Conservation (phyloP, 2,113 vertebrate genomes). For the Burhinus oedicnemus region DNA sequence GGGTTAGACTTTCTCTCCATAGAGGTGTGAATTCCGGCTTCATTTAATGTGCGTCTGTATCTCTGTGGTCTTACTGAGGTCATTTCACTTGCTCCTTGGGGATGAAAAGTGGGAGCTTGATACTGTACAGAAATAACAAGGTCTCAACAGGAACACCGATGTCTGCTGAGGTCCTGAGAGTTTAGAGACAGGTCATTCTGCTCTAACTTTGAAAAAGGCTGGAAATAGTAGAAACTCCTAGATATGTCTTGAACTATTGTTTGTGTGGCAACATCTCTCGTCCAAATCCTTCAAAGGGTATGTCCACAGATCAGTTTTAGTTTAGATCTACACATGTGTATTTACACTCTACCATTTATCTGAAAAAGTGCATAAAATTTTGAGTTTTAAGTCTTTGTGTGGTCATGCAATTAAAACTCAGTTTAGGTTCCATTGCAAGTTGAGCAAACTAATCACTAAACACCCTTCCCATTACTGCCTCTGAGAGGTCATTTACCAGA, state of each 20-base stretch:
- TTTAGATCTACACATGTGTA: neutral
- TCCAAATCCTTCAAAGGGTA: neutral
- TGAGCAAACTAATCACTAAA: neutral
- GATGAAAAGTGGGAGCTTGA: neutral
- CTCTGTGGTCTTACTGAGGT: neutral
- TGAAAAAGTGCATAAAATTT: neutral
- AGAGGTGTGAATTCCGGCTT: neutral
- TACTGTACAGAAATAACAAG: neutral
- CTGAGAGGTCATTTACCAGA: neutral
- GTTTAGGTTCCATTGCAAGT: neutral
- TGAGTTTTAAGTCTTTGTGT: neutral
- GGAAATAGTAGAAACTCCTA: neutral
- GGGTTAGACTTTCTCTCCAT: neutral
- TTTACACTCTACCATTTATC: neutral
- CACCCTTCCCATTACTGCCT: neutral
- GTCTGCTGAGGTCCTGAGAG: neutral
- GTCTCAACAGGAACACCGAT: neutral
- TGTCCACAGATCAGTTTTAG: neutral
- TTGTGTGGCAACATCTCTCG: neutral
- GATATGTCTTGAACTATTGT: neutral
- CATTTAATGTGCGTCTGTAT: neutral
- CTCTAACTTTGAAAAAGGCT: neutral
- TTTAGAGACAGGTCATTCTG: neutral
- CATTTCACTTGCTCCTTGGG: neutral
- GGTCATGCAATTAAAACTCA: neutral